phyloP scores from a whole-genome alignment of 1,140 invertebrate genomes.

The Parapsyche elsis region DNA sequence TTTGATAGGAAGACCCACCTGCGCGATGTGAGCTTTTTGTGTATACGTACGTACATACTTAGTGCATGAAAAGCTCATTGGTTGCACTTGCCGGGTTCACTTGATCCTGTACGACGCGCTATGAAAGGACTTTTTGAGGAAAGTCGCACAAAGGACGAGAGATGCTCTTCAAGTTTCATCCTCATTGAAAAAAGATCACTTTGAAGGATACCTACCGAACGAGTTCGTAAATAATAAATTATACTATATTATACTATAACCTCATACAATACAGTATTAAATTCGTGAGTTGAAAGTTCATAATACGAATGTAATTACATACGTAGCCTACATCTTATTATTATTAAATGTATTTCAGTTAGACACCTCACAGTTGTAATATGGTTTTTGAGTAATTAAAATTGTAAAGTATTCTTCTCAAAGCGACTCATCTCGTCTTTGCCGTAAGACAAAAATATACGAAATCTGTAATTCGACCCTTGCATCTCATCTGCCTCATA shows the following conservation, averaged over 20 bases:
- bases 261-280: no score
- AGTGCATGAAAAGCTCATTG: conserved; percentile 6
- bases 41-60: not conserved
- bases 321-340: no score
- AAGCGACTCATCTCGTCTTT: not conserved
- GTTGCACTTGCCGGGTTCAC: conserved; percentile 36
- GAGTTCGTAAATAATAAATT: no score
- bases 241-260: no score
- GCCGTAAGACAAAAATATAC: not conserved
- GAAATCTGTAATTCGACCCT: conserved; percentile 6
- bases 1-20: conserved; percentile 51
- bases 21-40: conserved; percentile 18
- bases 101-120: not conserved
- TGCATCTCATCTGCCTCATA: conserved; percentile 6
- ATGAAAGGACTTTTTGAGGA: not conserved
- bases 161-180: not conserved
- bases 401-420: no score
- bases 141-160: conserved; percentile 21
- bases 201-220: no score
- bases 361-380: no score
- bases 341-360: no score
- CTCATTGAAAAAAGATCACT: no score
- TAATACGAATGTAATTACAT: no score
- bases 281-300: no score
- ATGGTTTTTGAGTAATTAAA: no score